These are phyloP conservation scores for Propithecus coquereli DNA, from an alignment of 2,113 vertebrate species.

Conservation along the genomic window DNA sequence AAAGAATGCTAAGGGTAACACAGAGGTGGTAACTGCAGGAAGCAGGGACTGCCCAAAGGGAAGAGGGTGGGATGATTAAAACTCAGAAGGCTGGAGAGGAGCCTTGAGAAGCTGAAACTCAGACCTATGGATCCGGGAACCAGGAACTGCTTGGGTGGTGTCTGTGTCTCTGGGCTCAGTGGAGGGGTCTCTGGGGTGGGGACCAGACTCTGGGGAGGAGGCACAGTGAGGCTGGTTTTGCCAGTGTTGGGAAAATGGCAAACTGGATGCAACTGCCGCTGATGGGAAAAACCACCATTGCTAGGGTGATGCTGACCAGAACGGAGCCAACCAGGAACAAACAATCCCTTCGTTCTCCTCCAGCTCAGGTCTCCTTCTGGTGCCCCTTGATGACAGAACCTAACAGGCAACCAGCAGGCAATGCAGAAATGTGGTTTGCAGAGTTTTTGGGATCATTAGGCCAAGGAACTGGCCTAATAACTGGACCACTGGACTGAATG, in stretches of 20 bases:
- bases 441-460: neutral
- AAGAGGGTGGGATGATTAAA: neutral
- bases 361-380: neutral
- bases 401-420: neutral
- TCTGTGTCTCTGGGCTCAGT: neutral
- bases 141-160: neutral
- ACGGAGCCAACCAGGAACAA: neutral
- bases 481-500: neutral
- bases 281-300: neutral
- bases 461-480: neutral
- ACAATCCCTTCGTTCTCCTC: neutral
- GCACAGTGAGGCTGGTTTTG: neutral
- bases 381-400: neutral
- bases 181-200: neutral
- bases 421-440: neutral
- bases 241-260: neutral
- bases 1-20: neutral
- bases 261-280: neutral
- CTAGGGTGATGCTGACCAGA: neutral
- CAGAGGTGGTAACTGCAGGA: neutral
- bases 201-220: neutral
- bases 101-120: neutral
- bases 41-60: neutral
- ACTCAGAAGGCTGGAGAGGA: neutral
- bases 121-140: neutral